A percentile compares a stretch with the other conserved stretches of the same genome.
Evolutionary conservation across 1,140 invertebrate genomes (phyloP).

Genomic region (Drosophila punjabiensis): DNA sequence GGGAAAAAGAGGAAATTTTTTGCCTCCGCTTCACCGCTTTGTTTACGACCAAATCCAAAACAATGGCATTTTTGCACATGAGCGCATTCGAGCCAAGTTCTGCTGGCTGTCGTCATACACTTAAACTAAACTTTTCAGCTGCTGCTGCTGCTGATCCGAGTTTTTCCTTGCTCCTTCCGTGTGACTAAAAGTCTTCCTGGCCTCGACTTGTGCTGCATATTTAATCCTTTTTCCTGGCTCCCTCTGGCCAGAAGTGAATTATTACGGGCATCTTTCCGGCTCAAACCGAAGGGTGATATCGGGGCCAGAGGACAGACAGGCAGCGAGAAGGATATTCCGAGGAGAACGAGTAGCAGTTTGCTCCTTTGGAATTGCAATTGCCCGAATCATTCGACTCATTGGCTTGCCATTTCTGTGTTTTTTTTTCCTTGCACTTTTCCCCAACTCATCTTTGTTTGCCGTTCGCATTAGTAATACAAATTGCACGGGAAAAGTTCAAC

Average conservation of each 20-base stretch:
- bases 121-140: constrained; percentile 53
- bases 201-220: constrained; percentile 66
- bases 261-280: constrained; percentile 63
- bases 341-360: background rate
- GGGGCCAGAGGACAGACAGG: background rate
- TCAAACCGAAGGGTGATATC: constrained; percentile 26
- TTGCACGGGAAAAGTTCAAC: constrained; percentile 67
- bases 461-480: constrained; percentile 71
- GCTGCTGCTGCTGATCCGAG: constrained; percentile 15
- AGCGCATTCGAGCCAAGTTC: constrained; percentile 67
- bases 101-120: constrained; percentile 38
- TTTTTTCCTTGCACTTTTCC: constrained; percentile 28
- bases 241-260: constrained; percentile 65
- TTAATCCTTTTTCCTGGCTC: constrained; percentile 55
- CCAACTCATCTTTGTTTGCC: constrained; percentile 57
- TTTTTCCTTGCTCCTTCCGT: constrained; percentile 17
- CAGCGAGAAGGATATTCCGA: background rate
- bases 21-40: constrained; percentile 57
- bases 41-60: constrained; percentile 77
- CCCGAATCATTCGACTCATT: constrained; percentile 78
- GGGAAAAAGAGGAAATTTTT: constrained; percentile 26
- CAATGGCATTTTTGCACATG: constrained; percentile 80
- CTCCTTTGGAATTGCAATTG: constrained; percentile 66
- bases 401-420: constrained; percentile 37
- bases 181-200: constrained; percentile 55